Evolutionary conservation across 2,797 vertebrate genomes (phyloP).

Genomic region (Distichodus sexfasciatus): DNA sequence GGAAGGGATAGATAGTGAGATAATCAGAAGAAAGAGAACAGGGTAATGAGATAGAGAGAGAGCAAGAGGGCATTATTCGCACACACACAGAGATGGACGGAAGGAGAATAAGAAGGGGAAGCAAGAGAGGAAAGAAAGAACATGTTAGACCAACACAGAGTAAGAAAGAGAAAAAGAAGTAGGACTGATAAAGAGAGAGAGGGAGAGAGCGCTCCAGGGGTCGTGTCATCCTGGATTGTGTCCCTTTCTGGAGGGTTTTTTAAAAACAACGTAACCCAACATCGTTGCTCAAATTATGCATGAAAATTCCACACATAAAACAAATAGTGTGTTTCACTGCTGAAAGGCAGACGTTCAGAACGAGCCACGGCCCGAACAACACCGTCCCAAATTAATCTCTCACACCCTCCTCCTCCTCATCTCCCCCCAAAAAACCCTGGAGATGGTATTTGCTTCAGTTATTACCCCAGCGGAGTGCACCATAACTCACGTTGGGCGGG

Average conservation of each 20-base stretch:
- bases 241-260: conserved; percentile 53
- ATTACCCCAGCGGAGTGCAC: conserved; percentile 38
- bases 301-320: conserved; percentile 11
- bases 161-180: background rate
- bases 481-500: conserved; percentile 42
- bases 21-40: too few relatives aligned
- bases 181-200: background rate
- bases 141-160: too few relatives aligned
- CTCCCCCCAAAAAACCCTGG: background rate
- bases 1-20: too few relatives aligned
- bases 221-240: conserved; percentile 54
- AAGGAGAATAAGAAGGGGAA: too few relatives aligned
- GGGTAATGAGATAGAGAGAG: too few relatives aligned
- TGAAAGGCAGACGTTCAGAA: background rate
- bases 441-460: conserved; percentile 46
- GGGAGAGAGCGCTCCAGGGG: conserved; percentile 39
- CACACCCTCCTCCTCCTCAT: background rate
- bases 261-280: conserved; percentile 54
- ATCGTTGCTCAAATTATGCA: conserved; percentile 37
- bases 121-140: too few relatives aligned
- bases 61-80: too few relatives aligned
- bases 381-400: conserved; percentile 26
- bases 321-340: conserved; percentile 1
- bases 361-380: background rate
- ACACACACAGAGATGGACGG: too few relatives aligned